Evolutionary conservation across 2,888 invertebrate species (phyloP), one percentile per base, ranked within the genome.

Genomic region (Strigamia maritima): DNA sequence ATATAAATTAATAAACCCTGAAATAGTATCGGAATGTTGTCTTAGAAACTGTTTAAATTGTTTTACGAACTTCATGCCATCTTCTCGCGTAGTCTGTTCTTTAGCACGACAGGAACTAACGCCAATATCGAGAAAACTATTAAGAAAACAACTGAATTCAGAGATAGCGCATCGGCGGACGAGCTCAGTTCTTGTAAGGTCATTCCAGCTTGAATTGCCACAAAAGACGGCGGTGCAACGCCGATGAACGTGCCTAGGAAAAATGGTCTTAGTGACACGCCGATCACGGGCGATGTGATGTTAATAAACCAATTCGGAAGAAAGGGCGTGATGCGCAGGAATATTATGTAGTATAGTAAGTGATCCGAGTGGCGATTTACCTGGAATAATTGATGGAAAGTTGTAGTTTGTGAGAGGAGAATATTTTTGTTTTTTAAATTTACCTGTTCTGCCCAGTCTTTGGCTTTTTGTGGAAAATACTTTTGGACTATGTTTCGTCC

Each of bases 271-370:
- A 98, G 87, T 0, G 98, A 97, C 49, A 99, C 98, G 83, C 97
- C 96, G 83, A 99, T 93, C 49, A 99, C 94, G 60, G 99, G 99
- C 81, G 98, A 94, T 0, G 95, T 92, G 85, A 99, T 90, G 87
- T 98, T 98, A 82, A 98, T 98, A 86, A 99, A 98, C 99, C 99
- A 99, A 87, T 99, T 99, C 8, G 99, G 99, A 83, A 99, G 88
- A 85, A 99, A 92, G 79, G 99, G 99, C 31, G 99, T 99, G 85
- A 99, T 94, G 82, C 99, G 90, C 82, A 99, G 89, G 87, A 99
- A 99, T 84, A 99, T 90, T 83, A 99, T 95, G 86, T 99, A 99
- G 88, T 95, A 95, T 80, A 99, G 90, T 82, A 99, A 88, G 86
- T 97, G 92, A 83, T 94, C 92, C 81, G 91, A 90, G 85, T 99